Evolutionary conservation across 2,797 vertebrate genomes (phyloP), one percentile per base, ranked within the genome.

Genomic region (Sebastes kiyomatsui): DNA sequence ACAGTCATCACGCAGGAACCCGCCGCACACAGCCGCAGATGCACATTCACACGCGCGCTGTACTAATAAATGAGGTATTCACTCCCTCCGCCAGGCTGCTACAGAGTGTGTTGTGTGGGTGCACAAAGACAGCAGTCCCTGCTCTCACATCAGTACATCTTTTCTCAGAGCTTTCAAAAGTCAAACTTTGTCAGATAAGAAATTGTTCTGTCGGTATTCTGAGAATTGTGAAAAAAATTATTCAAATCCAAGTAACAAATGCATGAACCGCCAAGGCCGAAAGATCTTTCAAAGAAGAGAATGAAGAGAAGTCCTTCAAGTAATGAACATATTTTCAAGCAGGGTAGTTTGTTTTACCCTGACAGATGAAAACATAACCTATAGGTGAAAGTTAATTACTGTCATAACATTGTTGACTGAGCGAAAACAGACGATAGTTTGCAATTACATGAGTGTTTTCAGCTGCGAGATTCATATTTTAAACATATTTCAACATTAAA

Each of bases 51-150:
- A 64, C 65, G 58, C 59, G 23, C 23, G 49, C 73, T 6, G 56
- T n/a, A 27, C 75, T 74, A 83, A 89, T 83, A 83, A 85, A 87
- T 35, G 55, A 88, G 28, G 59, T 33, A 79, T 88, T 86, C 33
- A 82, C 84, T 76, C 75, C 52, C 22, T 67, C 70, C 30, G 58
- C 71, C 42, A 66, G 67, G 71, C 74, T 70, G 75, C 78, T 72
- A 46, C 32, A 75, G 27, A 60, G 65, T 62, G 64, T 60, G 74
- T 22, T 80, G 78, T 83, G 79, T 82, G 83, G 33, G 46, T 80
- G 77, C 61, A 73, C 28, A 59, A 67, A 83, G 80, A 80, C 68
- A 28, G 72, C 52, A 75, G 77, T 65, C 54, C 64, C 52, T 38
- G 80, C 81, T 76, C 79, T 73, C 72, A 73, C 67, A 71, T 81